Evolutionary conservation across 1,140 invertebrate genomes (phyloP), one percentile per base, ranked within the genome.

Genomic region (Phymorhynchus buccinoides): DNA sequence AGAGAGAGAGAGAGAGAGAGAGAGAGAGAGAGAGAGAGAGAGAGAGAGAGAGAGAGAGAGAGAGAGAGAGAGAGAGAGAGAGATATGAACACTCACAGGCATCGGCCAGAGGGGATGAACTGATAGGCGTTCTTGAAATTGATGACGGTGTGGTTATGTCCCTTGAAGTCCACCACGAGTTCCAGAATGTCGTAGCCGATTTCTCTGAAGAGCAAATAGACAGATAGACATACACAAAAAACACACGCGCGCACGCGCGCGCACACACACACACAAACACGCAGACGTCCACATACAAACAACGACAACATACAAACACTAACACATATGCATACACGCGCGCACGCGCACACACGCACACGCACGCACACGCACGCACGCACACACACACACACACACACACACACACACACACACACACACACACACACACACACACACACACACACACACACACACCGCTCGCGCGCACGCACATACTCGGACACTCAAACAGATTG

Each of bases 111-210:
- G 7, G 87, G 83, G 44, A 88, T 88, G 78, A 88, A 88, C 80
- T 88, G 87, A 73, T 84, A 88, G 32, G 66, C 80, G 66, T 88
- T 88, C 56, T 86, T 71, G 62, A 88, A 88, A 77, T 86, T 88
- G 83, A 88, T 83, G 37, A 88, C 83, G 14, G 85, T 86, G 66
- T 86, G 85, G 62, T 86, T 88, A 4, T 52, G 12, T n/a, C 86
- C 87, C 12, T 85, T 44, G 80, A 86, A 85, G 27, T 85, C 86
- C 56, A 73, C 84, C 12, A 86, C 62, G 66, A 82, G 66, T 27
- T 80, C 48, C 30, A 87, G n/a, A 16, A 87, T 35, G 32, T 88
- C 86, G 42, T 87, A 86, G 81, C 80, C 84, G 32, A 88, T 68
- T 44, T 87, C 84, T 22, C 84, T 87, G 84, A 52, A 77, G 73